Conservation (phyloP, 2,888 invertebrate genomes). For the Chironomus tentans region DNA sequence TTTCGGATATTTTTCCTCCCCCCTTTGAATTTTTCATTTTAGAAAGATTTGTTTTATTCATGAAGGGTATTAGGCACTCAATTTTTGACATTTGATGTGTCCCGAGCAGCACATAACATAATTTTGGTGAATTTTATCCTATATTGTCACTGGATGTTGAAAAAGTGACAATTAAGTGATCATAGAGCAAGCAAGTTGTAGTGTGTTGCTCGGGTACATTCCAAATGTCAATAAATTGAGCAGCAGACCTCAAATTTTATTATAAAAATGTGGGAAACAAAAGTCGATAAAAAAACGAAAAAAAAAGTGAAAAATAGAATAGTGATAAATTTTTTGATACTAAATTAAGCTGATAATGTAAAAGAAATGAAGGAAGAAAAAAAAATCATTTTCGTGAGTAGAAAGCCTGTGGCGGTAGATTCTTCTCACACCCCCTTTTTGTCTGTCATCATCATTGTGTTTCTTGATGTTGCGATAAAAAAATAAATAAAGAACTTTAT, state of each 20-base stretch:
- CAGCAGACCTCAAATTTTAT: not conserved
- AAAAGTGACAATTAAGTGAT: no score
- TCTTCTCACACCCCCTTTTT: not conserved
- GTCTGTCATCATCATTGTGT: constrained; percentile 6
- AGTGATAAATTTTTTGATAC: constrained; percentile 5
- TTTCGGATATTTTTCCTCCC: not conserved
- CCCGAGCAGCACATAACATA: no score
- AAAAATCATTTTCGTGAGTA: not conserved
- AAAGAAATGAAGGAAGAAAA: not conserved
- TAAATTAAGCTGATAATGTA: not conserved
- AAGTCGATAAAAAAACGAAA: not conserved
- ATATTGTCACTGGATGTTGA: no score
- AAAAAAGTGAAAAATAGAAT: not conserved
- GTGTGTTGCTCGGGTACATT: not conserved
- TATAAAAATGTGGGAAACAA: not conserved
- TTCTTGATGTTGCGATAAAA: constrained; percentile 12
- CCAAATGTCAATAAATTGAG: no score
- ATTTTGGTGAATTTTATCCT: no score
- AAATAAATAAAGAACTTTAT: not conserved
- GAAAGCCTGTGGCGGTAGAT: not conserved
- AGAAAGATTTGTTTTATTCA: no score
- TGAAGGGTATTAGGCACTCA: no score
- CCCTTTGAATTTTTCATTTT: not conserved
- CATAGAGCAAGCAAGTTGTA: not conserved
- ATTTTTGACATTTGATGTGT: no score